Evolutionary conservation across 2,113 vertebrate genomes (phyloP).

Genomic region (Neoarius graeffei): DNA sequence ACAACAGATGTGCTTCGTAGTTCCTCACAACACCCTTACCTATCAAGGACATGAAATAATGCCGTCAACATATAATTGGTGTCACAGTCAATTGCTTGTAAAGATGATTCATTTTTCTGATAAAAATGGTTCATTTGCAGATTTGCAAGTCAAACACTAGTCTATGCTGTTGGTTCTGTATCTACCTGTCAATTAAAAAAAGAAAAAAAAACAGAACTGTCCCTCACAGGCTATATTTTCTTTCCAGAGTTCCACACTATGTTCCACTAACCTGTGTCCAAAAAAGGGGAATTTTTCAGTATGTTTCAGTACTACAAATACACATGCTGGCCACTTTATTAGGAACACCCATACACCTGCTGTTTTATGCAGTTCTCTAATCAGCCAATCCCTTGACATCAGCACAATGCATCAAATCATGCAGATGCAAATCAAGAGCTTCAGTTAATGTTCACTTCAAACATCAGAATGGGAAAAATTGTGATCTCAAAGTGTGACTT

Average conservation of each 20-base stretch:
- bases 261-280: not conserved
- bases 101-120: not conserved
- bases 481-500: too few relatives aligned
- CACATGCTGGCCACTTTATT: too few relatives aligned
- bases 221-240: not conserved
- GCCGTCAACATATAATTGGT: not conserved
- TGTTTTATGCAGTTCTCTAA: too few relatives aligned
- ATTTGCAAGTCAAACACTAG: not conserved
- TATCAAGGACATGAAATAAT: slow-evolving; percentile 36
- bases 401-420: too few relatives aligned
- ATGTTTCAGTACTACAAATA: not conserved
- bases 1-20: not conserved
- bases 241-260: not conserved
- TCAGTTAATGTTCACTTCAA: too few relatives aligned
- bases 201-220: not conserved
- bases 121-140: not conserved
- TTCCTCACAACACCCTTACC: not conserved
- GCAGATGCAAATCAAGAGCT: too few relatives aligned
- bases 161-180: not conserved
- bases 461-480: too few relatives aligned
- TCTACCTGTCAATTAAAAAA: not conserved
- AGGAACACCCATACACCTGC: too few relatives aligned
- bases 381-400: too few relatives aligned
- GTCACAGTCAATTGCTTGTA: not conserved
- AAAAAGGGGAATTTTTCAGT: not conserved